Conservation (phyloP, 92 coral and sea anemone genomes). For the Pocillopora meandrina region DNA sequence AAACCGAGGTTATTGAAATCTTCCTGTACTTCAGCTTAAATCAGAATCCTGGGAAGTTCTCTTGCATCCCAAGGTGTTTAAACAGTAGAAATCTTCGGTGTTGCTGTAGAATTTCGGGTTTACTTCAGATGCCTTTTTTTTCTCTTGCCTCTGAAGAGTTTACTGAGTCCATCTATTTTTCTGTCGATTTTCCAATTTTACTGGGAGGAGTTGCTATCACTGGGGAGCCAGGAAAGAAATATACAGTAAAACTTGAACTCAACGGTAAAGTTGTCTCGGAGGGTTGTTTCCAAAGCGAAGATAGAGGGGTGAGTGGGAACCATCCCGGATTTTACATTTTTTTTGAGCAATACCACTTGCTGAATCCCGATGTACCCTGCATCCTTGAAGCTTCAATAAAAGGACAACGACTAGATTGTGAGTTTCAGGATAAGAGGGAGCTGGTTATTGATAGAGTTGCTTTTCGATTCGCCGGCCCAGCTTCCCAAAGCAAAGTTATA, state of each 20-base stretch:
- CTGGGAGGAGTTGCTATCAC: conserved; percentile 5
- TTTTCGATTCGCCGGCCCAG: conserved; percentile 1
- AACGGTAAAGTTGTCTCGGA: background rate
- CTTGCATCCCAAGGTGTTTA: background rate
- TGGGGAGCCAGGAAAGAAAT: background rate
- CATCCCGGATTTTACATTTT: background rate
- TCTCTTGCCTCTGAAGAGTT: no score
- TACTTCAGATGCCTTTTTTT: no score
- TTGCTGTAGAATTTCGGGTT: no score
- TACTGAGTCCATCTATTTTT: background rate
- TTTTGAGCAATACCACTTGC: background rate
- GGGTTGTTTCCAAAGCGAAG: background rate
- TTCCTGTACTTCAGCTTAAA: conserved; percentile 3
- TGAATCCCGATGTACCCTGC: background rate
- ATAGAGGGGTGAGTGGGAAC: background rate
- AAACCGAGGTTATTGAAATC: conserved; percentile 4
- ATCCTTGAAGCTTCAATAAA: conserved; percentile 4
- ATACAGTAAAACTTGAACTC: background rate
- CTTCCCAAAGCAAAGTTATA: background rate
- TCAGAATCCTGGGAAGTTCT: background rate
- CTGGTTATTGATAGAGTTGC: conserved; percentile 1
- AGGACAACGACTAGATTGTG: background rate
- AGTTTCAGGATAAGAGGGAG: background rate
- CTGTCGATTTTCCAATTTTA: background rate
- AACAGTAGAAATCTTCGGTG: background rate